Evolutionary conservation across 2,888 invertebrate genomes (phyloP), one percentile per base, ranked within the genome.

Genomic region (Elmis aenea): DNA sequence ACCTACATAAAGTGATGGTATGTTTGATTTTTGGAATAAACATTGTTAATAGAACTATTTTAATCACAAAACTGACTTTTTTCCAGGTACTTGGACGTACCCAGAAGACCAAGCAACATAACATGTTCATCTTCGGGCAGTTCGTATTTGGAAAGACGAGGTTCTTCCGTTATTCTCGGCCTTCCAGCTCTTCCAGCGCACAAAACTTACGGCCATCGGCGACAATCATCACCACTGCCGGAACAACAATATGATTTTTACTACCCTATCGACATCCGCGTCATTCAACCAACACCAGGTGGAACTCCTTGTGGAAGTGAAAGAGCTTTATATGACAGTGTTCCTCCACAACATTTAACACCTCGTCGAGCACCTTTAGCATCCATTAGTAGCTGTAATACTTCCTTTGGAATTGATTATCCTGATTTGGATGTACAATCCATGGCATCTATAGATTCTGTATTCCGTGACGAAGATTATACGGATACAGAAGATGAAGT

Each of bases 41-140:
- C 12, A 5, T 6, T 26, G 10, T 26, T 26, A 18, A 18, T 8
- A 6, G 18, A 18, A 18, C 5, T 18, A 6, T 27, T 23, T 39
- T n/a, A n/a, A n/a, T n/a, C n/a, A n/a, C n/a, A n/a, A n/a, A n/a
- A n/a, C n/a, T n/a, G n/a, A n/a, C n/a, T n/a, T n/a, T 41, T 40
- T 57, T 55, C 5, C 45, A 66, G 65, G 23, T 60, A 62, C 39
- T 46, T 66, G 27, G 57, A 63, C 39, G 63, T 64, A 15, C 67
- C 75, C 5, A 67, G 87, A 24, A 76, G 88, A 26, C 75, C 83
- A 52, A 87, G 87, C 61, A 87, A 85, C 47, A 83, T 85, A 55
- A 88, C 88, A 15, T 87, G 86, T 66, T 88, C 87, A 52, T 87
- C 87, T 59, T 85, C 86, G 20, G 87, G 84, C 39, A 86, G 86